Evolutionary conservation across 2,888 invertebrate species (phyloP).

Genomic region (Cosmia pyralina): DNA sequence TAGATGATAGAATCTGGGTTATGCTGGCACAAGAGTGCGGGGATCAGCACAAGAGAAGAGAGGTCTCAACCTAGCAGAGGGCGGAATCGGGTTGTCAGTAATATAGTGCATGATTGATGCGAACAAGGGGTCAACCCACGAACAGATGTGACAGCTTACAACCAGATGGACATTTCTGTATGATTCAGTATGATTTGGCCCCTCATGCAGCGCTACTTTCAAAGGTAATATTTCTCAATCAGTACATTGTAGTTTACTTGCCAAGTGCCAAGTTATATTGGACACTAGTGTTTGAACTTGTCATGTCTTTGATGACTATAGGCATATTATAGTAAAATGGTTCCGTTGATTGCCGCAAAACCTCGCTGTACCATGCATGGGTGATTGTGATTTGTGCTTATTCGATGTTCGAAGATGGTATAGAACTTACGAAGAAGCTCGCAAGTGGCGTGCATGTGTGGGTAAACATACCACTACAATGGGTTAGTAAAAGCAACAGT

Average conservation of each 20-base stretch:
- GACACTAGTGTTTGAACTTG: conserved; percentile 9
- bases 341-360: conserved; percentile 1
- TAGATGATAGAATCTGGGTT: not conserved
- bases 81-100: no score
- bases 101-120: no score
- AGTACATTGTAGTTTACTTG: not conserved
- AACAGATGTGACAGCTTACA: not conserved
- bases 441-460: no score
- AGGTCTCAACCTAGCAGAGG: not conserved
- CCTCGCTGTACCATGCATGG: not conserved
- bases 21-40: not conserved
- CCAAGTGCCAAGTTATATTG: not conserved
- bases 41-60: not conserved
- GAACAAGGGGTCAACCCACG: conserved; percentile 1
- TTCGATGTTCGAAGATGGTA: not conserved
- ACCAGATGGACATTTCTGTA: not conserved
- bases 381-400: not conserved
- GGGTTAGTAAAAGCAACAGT: no score
- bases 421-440: no score
- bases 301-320: conserved; percentile 7
- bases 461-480: no score
- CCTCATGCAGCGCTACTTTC: not conserved
- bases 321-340: not conserved
- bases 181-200: not conserved
- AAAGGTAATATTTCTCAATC: not conserved